These are phyloP conservation scores for Bombus consobrinus DNA, from an alignment of 1,140 invertebrate genomes.

Conservation along the genomic window DNA sequence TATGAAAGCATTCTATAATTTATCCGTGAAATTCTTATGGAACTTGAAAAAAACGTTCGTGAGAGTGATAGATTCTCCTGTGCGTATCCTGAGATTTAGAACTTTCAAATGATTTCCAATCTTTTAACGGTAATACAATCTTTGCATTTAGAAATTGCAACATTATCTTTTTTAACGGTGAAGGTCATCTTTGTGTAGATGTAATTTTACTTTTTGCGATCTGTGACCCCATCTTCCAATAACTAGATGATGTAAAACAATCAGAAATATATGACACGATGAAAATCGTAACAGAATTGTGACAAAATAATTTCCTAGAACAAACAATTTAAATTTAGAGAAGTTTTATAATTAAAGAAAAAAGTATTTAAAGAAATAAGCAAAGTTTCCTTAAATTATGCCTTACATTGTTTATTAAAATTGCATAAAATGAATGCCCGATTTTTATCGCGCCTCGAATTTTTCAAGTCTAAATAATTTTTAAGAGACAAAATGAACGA, in stretches of 20 bases:
- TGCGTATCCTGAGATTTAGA: not conserved
- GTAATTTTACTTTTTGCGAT: slow-evolving; percentile 1
- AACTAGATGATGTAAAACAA: not conserved
- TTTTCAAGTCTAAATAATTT: not conserved
- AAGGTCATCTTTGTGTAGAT: slow-evolving; percentile 5
- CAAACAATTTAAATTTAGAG: not conserved
- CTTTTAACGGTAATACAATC: not conserved
- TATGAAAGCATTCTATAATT: not conserved
- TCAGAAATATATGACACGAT: not conserved
- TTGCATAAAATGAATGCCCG: not conserved
- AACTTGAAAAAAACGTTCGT: not conserved
- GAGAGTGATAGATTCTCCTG: not conserved
- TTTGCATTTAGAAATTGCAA: slow-evolving; percentile 19
- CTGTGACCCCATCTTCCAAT: not conserved
- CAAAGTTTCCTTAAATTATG: not conserved
- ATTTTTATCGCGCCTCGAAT: not conserved
- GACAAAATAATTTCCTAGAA: not conserved
- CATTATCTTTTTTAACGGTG: not conserved
- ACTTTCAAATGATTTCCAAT: not conserved
- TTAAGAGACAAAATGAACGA: not conserved
- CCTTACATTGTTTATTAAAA: not conserved
- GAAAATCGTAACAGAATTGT: not conserved
- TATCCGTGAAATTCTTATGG: not conserved
- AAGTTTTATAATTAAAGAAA: not conserved
- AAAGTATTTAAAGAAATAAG: not conserved